These are phyloP conservation scores for Sylvicola cinctus DNA, from an alignment of 2,888 invertebrate species.

Conservation along the genomic window DNA sequence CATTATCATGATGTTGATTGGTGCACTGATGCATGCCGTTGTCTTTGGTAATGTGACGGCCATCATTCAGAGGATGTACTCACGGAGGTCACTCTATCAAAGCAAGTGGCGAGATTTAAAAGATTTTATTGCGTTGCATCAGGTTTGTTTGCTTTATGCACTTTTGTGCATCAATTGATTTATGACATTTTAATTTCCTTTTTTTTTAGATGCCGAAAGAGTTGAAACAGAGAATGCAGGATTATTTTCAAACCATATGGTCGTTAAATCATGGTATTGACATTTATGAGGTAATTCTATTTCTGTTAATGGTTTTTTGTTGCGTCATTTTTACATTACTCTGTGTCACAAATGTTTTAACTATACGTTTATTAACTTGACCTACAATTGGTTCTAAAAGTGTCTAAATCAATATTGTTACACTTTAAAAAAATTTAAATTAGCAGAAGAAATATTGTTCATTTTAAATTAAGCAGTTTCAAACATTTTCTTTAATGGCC, in stretches of 20 bases:
- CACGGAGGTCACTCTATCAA: conserved; percentile 79
- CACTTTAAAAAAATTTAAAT: too few relatives aligned
- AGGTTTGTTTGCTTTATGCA: conserved; percentile 21
- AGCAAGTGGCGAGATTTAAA: conserved; percentile 88
- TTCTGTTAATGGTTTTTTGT: neutral
- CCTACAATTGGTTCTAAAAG: too few relatives aligned
- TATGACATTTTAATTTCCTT: conserved; percentile 1
- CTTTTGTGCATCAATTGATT: neutral
- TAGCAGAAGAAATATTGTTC: too few relatives aligned
- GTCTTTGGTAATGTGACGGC: conserved; percentile 97
- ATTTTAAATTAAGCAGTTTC: too few relatives aligned
- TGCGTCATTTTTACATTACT: too few relatives aligned
- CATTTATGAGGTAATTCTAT: conserved; percentile 63
- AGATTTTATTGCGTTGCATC: conserved; percentile 84
- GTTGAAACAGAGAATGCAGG: conserved; percentile 86
- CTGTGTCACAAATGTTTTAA: too few relatives aligned
- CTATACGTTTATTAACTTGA: too few relatives aligned
- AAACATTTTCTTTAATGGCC: too few relatives aligned
- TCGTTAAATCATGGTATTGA: conserved; percentile 94
- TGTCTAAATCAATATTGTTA: too few relatives aligned
- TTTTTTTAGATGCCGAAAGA: conserved; percentile 58
- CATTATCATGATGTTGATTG: conserved; percentile 81
- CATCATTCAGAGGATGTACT: conserved; percentile 93
- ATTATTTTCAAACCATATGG: conserved; percentile 97
- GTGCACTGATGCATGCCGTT: conserved; percentile 94